phyloP scores from a whole-genome alignment of 2,113 vertebrate species.

The Rhea americana region DNA sequence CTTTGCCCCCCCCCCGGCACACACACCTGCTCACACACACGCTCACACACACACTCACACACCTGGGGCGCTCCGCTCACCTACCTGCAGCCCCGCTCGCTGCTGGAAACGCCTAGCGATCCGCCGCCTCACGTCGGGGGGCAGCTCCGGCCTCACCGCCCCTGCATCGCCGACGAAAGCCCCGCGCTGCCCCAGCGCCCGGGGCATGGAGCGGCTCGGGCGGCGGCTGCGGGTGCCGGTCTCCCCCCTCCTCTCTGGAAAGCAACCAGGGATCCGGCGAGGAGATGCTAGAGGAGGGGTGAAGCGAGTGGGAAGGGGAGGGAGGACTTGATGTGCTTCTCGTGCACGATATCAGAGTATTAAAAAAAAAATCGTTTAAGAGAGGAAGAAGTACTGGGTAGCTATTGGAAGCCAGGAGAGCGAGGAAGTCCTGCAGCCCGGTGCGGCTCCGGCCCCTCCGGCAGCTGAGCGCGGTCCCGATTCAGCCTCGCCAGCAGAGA shows the following conservation, averaged over 20 bases:
- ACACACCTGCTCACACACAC: not conserved
- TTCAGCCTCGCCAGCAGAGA: not conserved
- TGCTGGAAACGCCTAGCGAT: slow-evolving; percentile 76
- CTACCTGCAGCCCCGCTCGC: slow-evolving; percentile 80
- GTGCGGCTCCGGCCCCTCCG: not conserved
- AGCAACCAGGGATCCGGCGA: not conserved
- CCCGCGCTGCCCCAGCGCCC: slow-evolving; percentile 70
- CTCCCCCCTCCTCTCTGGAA: not conserved
- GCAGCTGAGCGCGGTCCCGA: slow-evolving; percentile 9
- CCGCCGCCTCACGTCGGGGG: slow-evolving; percentile 70
- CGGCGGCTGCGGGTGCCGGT: not conserved
- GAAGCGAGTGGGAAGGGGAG: not conserved
- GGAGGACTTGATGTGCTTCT: not conserved
- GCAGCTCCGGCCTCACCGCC: slow-evolving; percentile 76
- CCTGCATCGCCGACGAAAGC: slow-evolving; percentile 78
- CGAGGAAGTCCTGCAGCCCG: slow-evolving; percentile 16
- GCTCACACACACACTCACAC: not conserved
- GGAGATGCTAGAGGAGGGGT: not conserved
- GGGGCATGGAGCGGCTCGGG: slow-evolving; percentile 48
- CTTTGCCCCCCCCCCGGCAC: not conserved
- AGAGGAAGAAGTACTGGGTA: not conserved
- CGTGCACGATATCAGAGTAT: not conserved
- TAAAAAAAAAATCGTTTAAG: not conserved
- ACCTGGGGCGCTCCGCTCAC: slow-evolving; percentile 8
- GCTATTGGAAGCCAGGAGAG: not conserved